These are phyloP conservation scores for Calliphora vicina DNA, from an alignment of 1,140 invertebrate species.

Conservation along the genomic window DNA sequence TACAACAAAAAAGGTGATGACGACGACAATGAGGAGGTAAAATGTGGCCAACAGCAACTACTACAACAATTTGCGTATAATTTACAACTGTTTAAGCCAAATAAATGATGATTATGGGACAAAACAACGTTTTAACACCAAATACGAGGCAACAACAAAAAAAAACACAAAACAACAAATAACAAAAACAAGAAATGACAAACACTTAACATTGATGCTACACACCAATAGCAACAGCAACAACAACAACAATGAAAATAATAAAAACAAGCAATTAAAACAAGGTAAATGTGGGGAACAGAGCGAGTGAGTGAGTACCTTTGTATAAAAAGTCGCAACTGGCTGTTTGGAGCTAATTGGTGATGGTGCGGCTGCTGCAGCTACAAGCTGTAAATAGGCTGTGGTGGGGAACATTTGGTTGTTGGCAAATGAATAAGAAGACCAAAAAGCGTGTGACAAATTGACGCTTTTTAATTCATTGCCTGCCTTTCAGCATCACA, in stretches of 20 bases:
- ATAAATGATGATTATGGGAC: constrained; percentile 34
- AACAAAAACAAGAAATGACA: not conserved
- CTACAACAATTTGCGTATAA: constrained; percentile 21
- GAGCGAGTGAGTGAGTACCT: too few relatives aligned
- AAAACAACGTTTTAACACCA: constrained; percentile 30
- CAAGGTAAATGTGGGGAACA: not conserved
- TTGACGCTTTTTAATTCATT: constrained; percentile 32
- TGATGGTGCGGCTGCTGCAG: not conserved
- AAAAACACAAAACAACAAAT: not conserved
- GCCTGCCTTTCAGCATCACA: not conserved
- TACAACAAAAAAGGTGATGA: not conserved
- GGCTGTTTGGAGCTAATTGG: not conserved
- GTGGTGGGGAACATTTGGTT: too few relatives aligned
- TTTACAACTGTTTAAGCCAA: constrained; percentile 28
- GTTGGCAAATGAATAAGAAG: not conserved
- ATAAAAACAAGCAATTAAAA: constrained; percentile 13
- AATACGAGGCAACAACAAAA: not conserved
- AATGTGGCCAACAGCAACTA: not conserved
- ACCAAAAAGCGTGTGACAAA: constrained; percentile 18
- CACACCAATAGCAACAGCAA: not conserved
- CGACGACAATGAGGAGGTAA: not conserved
- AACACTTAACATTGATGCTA: not conserved
- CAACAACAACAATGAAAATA: not conserved
- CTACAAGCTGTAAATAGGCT: too few relatives aligned
- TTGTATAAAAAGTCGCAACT: not conserved